Conservation (phyloP, 1,140 invertebrate genomes). For the Tyrophagus putrescentiae region DNA sequence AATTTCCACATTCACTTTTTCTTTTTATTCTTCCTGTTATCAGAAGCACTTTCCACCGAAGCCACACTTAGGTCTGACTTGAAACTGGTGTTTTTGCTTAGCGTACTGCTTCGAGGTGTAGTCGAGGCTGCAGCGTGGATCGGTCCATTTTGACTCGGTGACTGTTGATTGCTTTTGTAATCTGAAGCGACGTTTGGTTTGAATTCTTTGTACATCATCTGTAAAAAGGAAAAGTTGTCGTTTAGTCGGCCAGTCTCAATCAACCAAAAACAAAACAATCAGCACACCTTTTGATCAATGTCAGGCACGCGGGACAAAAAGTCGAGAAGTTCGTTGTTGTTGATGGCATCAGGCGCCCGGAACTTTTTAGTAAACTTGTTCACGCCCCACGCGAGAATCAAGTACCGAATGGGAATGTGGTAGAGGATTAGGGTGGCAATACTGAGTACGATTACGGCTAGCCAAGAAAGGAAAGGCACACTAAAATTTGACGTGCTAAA, state of each 20-base stretch:
- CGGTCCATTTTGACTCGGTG: too few species aligned
- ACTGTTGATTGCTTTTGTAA: too few species aligned
- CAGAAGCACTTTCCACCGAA: background rate
- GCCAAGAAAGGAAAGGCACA: slow-evolving; percentile 83
- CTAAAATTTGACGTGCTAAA: slow-evolving; percentile 86
- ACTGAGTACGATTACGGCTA: slow-evolving; percentile 51
- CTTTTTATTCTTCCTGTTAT: background rate
- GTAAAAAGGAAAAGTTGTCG: too few species aligned
- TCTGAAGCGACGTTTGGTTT: background rate
- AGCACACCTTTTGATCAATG: slow-evolving; percentile 21
- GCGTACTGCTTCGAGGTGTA: background rate
- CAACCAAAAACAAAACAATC: background rate
- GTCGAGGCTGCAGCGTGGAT: background rate
- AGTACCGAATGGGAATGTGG: slow-evolving; percentile 70
- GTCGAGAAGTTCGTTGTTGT: slow-evolving; percentile 93
- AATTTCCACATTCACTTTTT: background rate
- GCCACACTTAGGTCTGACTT: background rate
- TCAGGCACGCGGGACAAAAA: slow-evolving; percentile 87
- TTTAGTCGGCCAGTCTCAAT: background rate
- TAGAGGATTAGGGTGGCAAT: slow-evolving; percentile 57
- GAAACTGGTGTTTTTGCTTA: slow-evolving; percentile 2
- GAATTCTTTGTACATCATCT: slow-evolving; percentile 13
- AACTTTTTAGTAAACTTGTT: slow-evolving; percentile 93
- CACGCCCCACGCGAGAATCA: slow-evolving; percentile 89
- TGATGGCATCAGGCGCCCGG: slow-evolving; percentile 76